A percentile compares a stretch with the other conserved stretches of the same genome.
phyloP scores from a whole-genome alignment of 2,797 vertebrate species.

The Nyctalus aviator region DNA sequence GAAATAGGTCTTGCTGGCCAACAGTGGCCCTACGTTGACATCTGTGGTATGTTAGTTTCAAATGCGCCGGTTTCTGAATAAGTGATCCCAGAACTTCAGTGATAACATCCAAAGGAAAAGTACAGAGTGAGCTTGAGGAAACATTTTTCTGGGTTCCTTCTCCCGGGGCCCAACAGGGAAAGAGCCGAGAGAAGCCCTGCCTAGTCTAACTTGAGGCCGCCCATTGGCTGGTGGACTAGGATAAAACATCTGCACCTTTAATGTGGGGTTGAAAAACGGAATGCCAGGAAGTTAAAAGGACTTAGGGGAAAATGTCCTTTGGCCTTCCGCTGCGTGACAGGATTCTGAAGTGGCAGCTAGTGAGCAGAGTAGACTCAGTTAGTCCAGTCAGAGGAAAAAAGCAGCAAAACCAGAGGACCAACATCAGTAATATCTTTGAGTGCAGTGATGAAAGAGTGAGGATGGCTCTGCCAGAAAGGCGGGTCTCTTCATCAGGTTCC shows the following conservation, averaged over 20 bases:
- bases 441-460: constrained; percentile 82
- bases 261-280: constrained; percentile 85
- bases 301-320: constrained; percentile 86
- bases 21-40: constrained; percentile 46
- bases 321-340: constrained; percentile 85
- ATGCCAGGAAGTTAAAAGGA: constrained; percentile 85
- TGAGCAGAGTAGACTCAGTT: constrained; percentile 84
- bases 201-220: constrained; percentile 84
- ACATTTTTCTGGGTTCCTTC: constrained; percentile 81
- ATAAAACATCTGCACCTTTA: constrained; percentile 85
- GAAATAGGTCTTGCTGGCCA: constrained; percentile 59
- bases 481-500: constrained; percentile 80
- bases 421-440: constrained; percentile 86
- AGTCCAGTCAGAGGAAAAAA: constrained; percentile 85
- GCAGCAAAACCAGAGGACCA: constrained; percentile 84
- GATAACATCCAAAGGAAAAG: constrained; percentile 73
- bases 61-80: constrained; percentile 59
- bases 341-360: constrained; percentile 85
- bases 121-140: constrained; percentile 76
- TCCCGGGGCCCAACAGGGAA: constrained; percentile 80
- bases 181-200: constrained; percentile 80
- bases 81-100: constrained; percentile 73
- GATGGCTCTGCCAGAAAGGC: constrained; percentile 80
- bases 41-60: constrained; percentile 72
- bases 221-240: constrained; percentile 84